phyloP scores from a whole-genome alignment of 2,888 invertebrate genomes.

The Coelopa pilipes region DNA sequence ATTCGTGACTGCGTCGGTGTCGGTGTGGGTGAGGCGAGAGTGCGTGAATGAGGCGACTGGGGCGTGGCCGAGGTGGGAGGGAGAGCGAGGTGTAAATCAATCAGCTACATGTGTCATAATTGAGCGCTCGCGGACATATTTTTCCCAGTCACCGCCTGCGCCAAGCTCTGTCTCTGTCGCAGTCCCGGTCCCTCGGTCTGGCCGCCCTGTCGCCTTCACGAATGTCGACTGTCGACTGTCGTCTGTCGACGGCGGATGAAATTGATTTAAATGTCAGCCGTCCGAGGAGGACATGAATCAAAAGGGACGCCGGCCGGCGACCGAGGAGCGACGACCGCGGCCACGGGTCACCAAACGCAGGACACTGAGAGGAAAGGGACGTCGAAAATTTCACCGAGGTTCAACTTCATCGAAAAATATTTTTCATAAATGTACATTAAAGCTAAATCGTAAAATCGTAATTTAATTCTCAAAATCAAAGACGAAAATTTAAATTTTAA shows the following conservation, averaged over 20 bases:
- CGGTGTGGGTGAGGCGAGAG: background rate
- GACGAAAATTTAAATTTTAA: too few species aligned
- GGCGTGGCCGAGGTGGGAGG: too few species aligned
- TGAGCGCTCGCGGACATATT: slow-evolving; percentile 25
- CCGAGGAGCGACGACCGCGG: background rate
- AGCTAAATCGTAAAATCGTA: too few species aligned
- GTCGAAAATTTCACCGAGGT: too few species aligned
- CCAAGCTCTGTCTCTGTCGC: background rate
- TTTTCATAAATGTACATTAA: too few species aligned
- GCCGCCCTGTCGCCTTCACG: slow-evolving; percentile 34
- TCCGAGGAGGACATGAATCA: slow-evolving; percentile 30
- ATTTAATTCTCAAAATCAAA: too few species aligned
- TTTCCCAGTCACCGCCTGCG: background rate
- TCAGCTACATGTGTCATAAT: slow-evolving; percentile 46
- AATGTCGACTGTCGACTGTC: slow-evolving; percentile 13
- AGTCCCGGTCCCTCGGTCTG: background rate
- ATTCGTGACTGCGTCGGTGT: background rate
- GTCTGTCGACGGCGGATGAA: slow-evolving; percentile 21
- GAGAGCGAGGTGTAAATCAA: slow-evolving; percentile 18
- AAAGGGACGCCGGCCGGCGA: slow-evolving; percentile 21
- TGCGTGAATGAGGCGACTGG: background rate
- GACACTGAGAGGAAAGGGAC: too few species aligned
- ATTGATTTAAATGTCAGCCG: slow-evolving; percentile 41
- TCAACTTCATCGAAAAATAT: too few species aligned
- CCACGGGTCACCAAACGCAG: too few species aligned